Conservation (phyloP, 2,113 vertebrate genomes). For the Oryctolagus cuniculus region DNA sequence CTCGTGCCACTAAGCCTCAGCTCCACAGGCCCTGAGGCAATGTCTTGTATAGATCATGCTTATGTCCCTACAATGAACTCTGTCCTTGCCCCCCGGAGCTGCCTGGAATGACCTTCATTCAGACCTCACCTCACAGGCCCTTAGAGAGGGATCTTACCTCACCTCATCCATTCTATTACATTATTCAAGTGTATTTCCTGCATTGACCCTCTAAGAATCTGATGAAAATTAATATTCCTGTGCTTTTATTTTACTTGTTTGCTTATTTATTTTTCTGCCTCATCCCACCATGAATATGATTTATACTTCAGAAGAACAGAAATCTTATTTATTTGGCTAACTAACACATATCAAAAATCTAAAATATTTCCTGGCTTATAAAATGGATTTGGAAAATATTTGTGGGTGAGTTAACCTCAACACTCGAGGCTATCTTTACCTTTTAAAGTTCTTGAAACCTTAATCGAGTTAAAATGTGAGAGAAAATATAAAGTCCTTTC, state of each 20-base stretch:
- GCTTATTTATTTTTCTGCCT: neutral
- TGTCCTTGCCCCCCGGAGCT: neutral
- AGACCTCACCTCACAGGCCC: neutral
- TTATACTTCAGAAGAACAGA: neutral
- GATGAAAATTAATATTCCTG: neutral
- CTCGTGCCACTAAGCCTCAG: neutral
- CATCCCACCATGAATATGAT: neutral
- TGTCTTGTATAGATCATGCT: neutral
- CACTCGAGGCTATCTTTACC: neutral
- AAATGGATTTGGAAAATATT: neutral
- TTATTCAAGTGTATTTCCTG: neutral
- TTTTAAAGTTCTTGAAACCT: constrained; percentile 40
- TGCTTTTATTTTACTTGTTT: neutral
- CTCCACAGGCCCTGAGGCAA: neutral
- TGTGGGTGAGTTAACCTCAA: neutral
- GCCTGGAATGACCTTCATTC: too few relatives aligned
- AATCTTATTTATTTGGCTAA: neutral
- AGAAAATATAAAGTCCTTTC: neutral
- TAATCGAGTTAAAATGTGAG: neutral
- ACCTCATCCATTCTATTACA: neutral
- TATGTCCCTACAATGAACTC: neutral
- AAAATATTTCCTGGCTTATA: neutral
- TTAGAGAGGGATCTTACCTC: fast-evolving
- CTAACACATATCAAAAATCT: neutral
- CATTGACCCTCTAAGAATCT: neutral